Evolutionary conservation across 1,140 invertebrate species (phyloP).

Genomic region (Drosophila gunungcola): DNA sequence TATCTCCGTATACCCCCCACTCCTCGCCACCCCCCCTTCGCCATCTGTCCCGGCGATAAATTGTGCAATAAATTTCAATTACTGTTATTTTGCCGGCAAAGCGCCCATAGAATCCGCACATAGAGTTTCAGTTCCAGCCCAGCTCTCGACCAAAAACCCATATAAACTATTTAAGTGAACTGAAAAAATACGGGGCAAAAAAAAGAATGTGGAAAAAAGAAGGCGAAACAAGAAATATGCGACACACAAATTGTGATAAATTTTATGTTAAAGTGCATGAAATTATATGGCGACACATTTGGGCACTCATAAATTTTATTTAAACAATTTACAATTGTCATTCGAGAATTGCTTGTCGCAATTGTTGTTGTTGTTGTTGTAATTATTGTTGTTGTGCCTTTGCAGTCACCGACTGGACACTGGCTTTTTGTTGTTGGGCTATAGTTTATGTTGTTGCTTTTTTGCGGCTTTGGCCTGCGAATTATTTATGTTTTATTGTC

Average conservation of each 20-base stretch:
- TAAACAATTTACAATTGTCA: slow-evolving; percentile 83
- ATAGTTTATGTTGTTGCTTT: slow-evolving; percentile 27
- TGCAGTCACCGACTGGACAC: slow-evolving; percentile 32
- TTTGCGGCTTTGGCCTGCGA: slow-evolving; percentile 41
- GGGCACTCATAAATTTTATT: slow-evolving; percentile 82
- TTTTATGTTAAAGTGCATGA: slow-evolving; percentile 83
- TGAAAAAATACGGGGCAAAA: slow-evolving; percentile 1
- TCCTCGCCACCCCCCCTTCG: not conserved
- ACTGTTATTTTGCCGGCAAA: slow-evolving; percentile 72
- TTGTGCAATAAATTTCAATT: slow-evolving; percentile 84
- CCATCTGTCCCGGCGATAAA: slow-evolving; percentile 65
- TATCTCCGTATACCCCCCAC: slow-evolving; percentile 19
- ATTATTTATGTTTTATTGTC: slow-evolving; percentile 68
- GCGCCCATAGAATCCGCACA: slow-evolving; percentile 52
- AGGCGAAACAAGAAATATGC: slow-evolving; percentile 63
- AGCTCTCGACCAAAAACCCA: slow-evolving; percentile 31
- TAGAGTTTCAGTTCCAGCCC: slow-evolving; percentile 14
- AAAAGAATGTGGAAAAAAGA: slow-evolving; percentile 7
- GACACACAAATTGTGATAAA: slow-evolving; percentile 81
- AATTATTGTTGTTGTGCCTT: slow-evolving; percentile 17
- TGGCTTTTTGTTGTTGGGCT: slow-evolving; percentile 7
- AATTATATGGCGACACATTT: slow-evolving; percentile 83
- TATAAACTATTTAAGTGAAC: slow-evolving; percentile 72
- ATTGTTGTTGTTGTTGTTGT: slow-evolving; percentile 40
- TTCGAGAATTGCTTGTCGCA: slow-evolving; percentile 71